Evolutionary conservation across 1,140 invertebrate species (phyloP), one percentile per base, ranked within the genome.

Genomic region (Scaptodrosophila lebanonensis): DNA sequence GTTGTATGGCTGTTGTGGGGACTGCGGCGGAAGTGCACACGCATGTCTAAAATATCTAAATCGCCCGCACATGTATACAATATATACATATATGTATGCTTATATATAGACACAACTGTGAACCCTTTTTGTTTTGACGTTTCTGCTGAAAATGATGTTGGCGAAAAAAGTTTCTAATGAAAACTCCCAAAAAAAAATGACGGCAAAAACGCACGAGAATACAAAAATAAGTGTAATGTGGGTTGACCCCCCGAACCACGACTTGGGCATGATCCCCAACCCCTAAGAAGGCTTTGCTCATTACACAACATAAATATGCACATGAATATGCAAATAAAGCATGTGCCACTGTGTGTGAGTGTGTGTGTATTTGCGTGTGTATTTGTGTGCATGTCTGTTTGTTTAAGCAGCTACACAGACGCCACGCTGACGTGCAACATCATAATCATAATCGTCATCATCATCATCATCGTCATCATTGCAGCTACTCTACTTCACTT

Each of bases 41-140:
- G 66, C 62, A 66, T 79, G 56, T 79, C 68, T 79, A 79, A 79
- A 72, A 79, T 79, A 79, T 82, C 73, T 79, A 79, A 79, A 79
- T 73, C 65, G 76, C 57, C 56, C 45, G 25, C 27, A 12, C 25
- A 20, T 25, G 18, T 16, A 29, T 13, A 33, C 22, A 38, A 27
- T 45, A 68, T 49, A 61, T 49, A 62, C 49, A 68, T 33, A 42
- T 44, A 49, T 20, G 42, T 20, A 40, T 8, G 29, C 22, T 43
- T 45, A 40, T 54, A 44, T 40, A 38, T 36, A 20, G 18, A 20
- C 3, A 6, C n/a, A 45, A 5, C 40, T 18, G 40, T 32, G 57
- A 79, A 79, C 75, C 75, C 68, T 77, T 77, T 82, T 77, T 73
- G 58, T 67, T 63, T 67, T 63, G 39, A 54, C 64, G 56, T 64